Conservation (phyloP, 2,797 vertebrate genomes). For the Sebastes itinus region DNA sequence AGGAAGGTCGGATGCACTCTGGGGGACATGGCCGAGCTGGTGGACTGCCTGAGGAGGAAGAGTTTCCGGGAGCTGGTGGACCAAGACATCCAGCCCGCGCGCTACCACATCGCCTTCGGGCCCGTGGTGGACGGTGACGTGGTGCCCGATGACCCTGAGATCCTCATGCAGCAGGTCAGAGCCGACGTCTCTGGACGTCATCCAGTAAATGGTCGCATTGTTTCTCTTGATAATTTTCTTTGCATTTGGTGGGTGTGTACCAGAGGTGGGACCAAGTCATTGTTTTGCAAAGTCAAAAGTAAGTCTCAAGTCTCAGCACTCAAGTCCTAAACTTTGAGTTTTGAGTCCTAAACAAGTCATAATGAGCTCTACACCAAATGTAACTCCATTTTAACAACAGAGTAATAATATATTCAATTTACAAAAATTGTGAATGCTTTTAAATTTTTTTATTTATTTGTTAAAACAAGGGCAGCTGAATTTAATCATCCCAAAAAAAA, state of each 20-base stretch:
- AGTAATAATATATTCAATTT: no score
- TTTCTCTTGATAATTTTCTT: background rate
- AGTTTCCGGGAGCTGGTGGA: conserved; percentile 93
- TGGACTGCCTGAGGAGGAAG: conserved; percentile 91
- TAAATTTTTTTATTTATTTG: fast-evolving
- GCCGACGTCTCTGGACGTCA: background rate
- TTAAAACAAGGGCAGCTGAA: no score
- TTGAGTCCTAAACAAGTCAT: no score
- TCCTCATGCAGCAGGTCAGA: conserved; percentile 93
- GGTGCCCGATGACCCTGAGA: conserved; percentile 95
- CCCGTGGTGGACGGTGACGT: conserved; percentile 96
- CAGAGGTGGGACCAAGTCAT: no score
- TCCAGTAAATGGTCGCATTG: background rate
- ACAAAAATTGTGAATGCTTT: no score
- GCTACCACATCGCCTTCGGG: conserved; percentile 96
- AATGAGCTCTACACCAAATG: no score
- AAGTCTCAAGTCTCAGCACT: no score
- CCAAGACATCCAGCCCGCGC: conserved; percentile 94
- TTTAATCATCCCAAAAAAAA: no score
- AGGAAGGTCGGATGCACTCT: conserved; percentile 92
- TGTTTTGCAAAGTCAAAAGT: no score
- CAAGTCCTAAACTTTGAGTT: no score
- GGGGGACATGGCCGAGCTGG: conserved; percentile 86
- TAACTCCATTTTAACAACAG: no score
- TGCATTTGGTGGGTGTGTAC: background rate